phyloP scores from a whole-genome alignment of 1,140 invertebrate species.

The Zophobas atratus region DNA sequence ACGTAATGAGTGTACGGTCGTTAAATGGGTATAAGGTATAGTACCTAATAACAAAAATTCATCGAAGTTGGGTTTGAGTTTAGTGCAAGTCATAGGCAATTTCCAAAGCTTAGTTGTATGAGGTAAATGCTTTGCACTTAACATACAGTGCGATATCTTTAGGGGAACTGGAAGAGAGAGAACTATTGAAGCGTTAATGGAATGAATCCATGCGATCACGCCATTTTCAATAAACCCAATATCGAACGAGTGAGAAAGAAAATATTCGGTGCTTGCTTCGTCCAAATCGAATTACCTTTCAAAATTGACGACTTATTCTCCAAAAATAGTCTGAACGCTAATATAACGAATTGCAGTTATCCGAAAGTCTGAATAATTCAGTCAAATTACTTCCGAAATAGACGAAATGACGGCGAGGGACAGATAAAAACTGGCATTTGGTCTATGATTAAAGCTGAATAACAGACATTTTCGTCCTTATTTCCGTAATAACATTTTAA shows the following conservation, averaged over 20 bases:
- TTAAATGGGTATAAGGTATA: no score
- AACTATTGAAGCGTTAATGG: conserved; percentile 42
- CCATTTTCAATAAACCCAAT: conserved; percentile 42
- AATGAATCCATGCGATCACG: conserved; percentile 40
- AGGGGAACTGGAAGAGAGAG: conserved; percentile 18
- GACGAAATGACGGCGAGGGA: conserved; percentile 10
- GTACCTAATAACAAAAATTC: no score
- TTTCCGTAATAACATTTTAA: conserved; percentile 42
- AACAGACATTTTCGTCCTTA: conserved; percentile 37
- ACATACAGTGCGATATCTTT: conserved; percentile 23
- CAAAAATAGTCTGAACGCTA: conserved; percentile 33
- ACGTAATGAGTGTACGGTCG: no score
- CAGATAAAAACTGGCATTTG: conserved; percentile 32
- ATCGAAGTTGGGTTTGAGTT: no score
- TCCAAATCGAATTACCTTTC: conserved; percentile 25
- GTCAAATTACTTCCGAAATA: conserved; percentile 38
- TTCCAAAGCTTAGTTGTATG: not conserved
- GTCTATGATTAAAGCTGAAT: conserved; percentile 36
- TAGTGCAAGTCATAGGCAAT: conserved; percentile 6
- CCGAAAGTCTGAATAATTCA: conserved; percentile 33
- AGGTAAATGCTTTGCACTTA: conserved; percentile 32
- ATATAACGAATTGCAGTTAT: conserved; percentile 31
- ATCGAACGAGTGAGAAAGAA: conserved; percentile 10
- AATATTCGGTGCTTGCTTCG: not conserved
- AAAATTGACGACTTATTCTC: conserved; percentile 27